Conservation (phyloP, 64 coral and sea anemone species). For the Pachyseris speciosa region DNA sequence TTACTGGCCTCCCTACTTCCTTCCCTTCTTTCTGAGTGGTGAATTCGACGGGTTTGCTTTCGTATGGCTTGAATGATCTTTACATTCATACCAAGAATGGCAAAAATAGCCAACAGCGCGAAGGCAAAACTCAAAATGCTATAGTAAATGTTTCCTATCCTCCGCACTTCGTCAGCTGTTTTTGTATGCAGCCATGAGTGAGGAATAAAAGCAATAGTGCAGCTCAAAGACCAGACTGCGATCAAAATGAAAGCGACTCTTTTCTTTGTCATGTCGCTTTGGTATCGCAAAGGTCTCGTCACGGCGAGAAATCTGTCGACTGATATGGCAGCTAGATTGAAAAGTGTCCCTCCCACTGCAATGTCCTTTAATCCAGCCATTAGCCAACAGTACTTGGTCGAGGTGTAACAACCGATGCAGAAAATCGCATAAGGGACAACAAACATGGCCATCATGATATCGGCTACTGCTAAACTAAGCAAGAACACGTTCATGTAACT, state of each 20-base stretch:
- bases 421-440: slow-evolving; percentile 50
- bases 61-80: no score
- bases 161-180: no score
- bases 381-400: neutral
- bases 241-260: neutral
- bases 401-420: slow-evolving; percentile 33
- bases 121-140: no score
- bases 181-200: no score
- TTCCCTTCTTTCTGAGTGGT: no score
- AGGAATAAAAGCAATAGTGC: no score
- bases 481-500: slow-evolving; percentile 69
- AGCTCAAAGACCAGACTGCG: slow-evolving; percentile 9
- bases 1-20: neutral
- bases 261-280: slow-evolving; percentile 22
- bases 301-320: slow-evolving; percentile 28
- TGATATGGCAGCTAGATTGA: slow-evolving; percentile 27
- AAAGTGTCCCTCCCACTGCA: neutral
- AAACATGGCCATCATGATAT: slow-evolving; percentile 25
- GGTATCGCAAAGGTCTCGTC: neutral
- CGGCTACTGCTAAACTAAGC: slow-evolving; percentile 53
- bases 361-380: slow-evolving; percentile 11
- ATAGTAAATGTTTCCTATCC: no score
- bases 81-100: no score
- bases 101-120: no score
- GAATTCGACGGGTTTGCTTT: no score